Evolutionary conservation across 2,888 invertebrate genomes (phyloP), one percentile per base, ranked within the genome.

Genomic region (Scaptomyza polygonia): DNA sequence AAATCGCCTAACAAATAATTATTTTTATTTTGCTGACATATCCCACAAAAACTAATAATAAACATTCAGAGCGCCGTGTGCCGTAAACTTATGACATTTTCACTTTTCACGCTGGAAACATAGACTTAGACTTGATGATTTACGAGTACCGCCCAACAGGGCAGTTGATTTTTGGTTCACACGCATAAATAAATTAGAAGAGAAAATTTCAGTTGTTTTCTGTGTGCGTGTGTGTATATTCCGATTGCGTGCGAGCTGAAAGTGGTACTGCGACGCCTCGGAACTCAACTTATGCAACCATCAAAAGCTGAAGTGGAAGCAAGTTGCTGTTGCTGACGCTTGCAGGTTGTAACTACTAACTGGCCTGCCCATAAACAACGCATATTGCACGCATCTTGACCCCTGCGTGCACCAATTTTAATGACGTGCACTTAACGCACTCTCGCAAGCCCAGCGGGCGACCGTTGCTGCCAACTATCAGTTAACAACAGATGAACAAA

Each of bases 151-250:
- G 40, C 47, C 72, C 52, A 61, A 53, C 34, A 39, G 59, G 47
- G 48, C 42, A 47, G 48, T 56, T 53, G 59, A 29, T 55, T 67
- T 47, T 67, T 47, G 53, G 62, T 85, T 82, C 82, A 85, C 85
- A 85, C 82, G 79, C 85, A 82, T 75, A 79, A 85, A 77, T 71
- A 79, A 73, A 69, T 64, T 69, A 65, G 72, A 77, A 69, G 65
- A 62, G 32, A 49, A 65, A 78, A 78, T 59, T 34, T 53, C 57
- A 66, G 40, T 51, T 54, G 30, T 18, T 34, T 16, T 9, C 9
- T 44, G 32, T 51, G 18, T 30, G 21, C 49, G 18, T 30, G 21
- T 47, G 36, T 40, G 47, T 32, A 5, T 9, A 34, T 62, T 59
- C 45, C 66, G 67, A 51, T 67, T 73, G 79, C 77, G 79, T 80